phyloP scores from a whole-genome alignment of 2,888 invertebrate species.

The Patella caerulea region DNA sequence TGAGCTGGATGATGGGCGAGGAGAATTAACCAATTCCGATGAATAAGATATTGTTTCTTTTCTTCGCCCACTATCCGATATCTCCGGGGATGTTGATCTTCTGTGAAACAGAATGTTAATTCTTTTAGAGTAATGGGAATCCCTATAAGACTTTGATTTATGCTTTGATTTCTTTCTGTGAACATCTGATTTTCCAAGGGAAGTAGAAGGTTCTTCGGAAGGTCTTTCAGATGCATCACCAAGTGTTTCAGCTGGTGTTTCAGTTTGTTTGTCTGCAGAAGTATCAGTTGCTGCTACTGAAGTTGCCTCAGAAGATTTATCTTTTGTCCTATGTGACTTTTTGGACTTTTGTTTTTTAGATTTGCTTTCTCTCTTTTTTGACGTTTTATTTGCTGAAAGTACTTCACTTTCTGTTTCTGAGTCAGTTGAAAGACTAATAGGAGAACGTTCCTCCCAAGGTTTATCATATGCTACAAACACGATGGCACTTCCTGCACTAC shows the following conservation, averaged over 20 bases:
- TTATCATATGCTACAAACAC: conserved; percentile 78
- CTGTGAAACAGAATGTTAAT: neutral
- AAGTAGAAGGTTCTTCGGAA: neutral
- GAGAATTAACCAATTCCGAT: neutral
- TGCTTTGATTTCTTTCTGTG: neutral
- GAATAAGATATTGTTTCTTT: neutral
- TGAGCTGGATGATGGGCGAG: no score
- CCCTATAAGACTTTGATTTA: neutral
- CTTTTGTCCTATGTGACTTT: conserved; percentile 4
- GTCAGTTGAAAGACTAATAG: conserved; percentile 69
- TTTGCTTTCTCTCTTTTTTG: conserved; percentile 8
- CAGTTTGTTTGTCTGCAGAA: neutral
- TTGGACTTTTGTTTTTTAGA: neutral
- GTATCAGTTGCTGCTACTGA: neutral
- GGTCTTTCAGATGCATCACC: no score
- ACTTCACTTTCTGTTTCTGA: conserved; percentile 42
- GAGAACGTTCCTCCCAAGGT: conserved; percentile 79
- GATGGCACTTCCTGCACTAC: conserved; percentile 52
- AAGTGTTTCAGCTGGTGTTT: neutral
- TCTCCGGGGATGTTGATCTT: conserved; percentile 5
- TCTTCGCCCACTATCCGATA: neutral
- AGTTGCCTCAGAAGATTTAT: neutral
- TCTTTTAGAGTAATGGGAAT: conserved; percentile 1
- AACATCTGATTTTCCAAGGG: neutral
- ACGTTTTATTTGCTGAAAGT: conserved; percentile 3